Evolutionary conservation across 1,140 invertebrate genomes (phyloP).

Genomic region (Drosophila gunungcola): DNA sequence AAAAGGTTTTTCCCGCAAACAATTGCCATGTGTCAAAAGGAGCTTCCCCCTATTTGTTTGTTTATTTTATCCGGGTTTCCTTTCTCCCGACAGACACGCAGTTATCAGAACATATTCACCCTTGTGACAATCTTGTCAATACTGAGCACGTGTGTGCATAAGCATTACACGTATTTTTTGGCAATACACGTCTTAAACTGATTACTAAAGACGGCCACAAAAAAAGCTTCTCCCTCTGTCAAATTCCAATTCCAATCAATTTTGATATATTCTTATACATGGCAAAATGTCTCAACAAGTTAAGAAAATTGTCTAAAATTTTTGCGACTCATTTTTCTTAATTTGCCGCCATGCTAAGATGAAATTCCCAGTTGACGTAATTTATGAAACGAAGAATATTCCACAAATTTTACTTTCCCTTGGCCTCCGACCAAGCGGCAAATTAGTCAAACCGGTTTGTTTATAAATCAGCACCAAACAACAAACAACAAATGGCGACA

Average conservation of each 20-base stretch:
- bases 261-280: slow-evolving; percentile 6
- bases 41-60: no score
- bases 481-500: slow-evolving; percentile 53
- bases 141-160: slow-evolving; percentile 56
- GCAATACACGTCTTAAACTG: slow-evolving; percentile 38
- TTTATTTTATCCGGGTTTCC: neutral
- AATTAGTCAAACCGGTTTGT: slow-evolving; percentile 66
- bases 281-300: neutral
- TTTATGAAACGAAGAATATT: slow-evolving; percentile 54
- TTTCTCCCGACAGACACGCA: slow-evolving; percentile 11
- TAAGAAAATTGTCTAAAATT: slow-evolving; percentile 16
- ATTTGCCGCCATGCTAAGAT: slow-evolving; percentile 32
- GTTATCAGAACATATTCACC: neutral
- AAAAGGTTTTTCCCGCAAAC: slow-evolving; percentile 61
- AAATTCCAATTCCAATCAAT: slow-evolving; percentile 28
- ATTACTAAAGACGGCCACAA: slow-evolving; percentile 18
- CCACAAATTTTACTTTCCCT: slow-evolving; percentile 70
- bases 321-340: slow-evolving; percentile 8
- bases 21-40: slow-evolving; percentile 38
- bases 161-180: slow-evolving; percentile 34
- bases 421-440: slow-evolving; percentile 17
- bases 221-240: neutral
- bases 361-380: slow-evolving; percentile 41
- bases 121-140: slow-evolving; percentile 28
- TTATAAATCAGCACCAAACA: slow-evolving; percentile 57